Evolutionary conservation across 1,140 invertebrate genomes (phyloP).

Genomic region (Hypsibius dujardini): DNA sequence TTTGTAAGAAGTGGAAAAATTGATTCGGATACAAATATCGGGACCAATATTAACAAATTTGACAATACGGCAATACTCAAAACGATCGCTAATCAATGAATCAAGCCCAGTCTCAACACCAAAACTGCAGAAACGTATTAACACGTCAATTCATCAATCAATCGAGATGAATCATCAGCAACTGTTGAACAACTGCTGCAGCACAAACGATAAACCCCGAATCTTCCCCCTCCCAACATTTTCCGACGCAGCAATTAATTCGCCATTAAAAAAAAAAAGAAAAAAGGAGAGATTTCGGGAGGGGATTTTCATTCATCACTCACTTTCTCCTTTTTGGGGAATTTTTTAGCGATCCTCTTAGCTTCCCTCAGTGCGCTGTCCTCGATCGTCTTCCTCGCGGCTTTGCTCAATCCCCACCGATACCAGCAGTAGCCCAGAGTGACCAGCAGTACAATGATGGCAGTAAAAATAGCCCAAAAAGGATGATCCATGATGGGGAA

Average conservation of each 20-base stretch:
- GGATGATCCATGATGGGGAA: neutral
- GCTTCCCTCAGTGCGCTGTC: neutral
- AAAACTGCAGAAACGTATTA: no score
- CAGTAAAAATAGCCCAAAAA: neutral
- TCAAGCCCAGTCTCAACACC: no score
- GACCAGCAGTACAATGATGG: neutral
- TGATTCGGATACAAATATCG: no score
- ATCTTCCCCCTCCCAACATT: no score
- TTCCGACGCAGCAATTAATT: no score
- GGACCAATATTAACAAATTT: no score
- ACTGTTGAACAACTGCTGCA: neutral
- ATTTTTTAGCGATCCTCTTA: neutral
- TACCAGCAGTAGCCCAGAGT: neutral
- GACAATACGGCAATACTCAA: no score
- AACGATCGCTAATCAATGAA: no score
- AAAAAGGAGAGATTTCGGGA: no score
- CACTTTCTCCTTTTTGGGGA: conserved; percentile 9
- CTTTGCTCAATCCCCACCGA: neutral
- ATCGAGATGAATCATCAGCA: neutral
- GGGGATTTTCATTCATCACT: neutral
- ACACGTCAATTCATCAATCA: neutral
- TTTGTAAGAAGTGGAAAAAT: no score
- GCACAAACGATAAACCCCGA: neutral
- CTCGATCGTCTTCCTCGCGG: neutral
- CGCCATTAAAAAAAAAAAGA: no score